Base-by-base conservation (phyloP, 2,113 vertebrate genomes). In the Corydoras maculifer region DNA sequence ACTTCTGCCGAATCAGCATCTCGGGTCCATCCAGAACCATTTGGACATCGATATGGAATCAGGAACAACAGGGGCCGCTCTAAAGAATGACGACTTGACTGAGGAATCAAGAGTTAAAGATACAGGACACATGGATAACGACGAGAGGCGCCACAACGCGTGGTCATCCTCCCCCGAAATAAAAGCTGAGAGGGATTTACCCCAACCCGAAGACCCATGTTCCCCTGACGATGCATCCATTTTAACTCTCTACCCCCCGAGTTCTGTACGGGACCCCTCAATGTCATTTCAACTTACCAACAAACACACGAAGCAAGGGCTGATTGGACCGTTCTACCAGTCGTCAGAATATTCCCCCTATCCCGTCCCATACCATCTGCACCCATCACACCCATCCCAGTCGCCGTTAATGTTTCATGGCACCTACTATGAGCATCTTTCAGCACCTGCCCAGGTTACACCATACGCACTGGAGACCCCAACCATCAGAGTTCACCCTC, bases 1-100 rank as follows among this genome's bases (percentile, higher is more conserved):
- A 0, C 78, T 98, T 5, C 82, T 96, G 48, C 91, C 91, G 0
- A 92, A 97, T 78, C 94, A 93, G 89, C 78, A 86, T 79, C 72
- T 86, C 76, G 58, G 91, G 12, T 15, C 62, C 8, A 8, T 14
- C 3, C 48, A 51, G 18, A 43, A 29, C 7, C 4, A 8, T 13
- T 14, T 53, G 58, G 53, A 58, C n/a, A 48, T 51, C 9, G 35
- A 2, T 48, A 35, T 8, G 7, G n/a, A 10, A 25, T 51, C 43
- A 32, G 11, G 13, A 14, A 50, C 14, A 3, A 31, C 14, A 65
- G 62, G 53, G 13, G 15, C 18, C 62, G 7, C 35, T 43, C 1
- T 43, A 43, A 43, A 43, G 4, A 11, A 2, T 29, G 29, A 57
- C 35, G 53, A 35, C 11, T 50, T 25, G 7, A 68, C n/a, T n/a